phyloP scores from a whole-genome alignment of 2,888 invertebrate genomes.

The Perdita meconis region DNA sequence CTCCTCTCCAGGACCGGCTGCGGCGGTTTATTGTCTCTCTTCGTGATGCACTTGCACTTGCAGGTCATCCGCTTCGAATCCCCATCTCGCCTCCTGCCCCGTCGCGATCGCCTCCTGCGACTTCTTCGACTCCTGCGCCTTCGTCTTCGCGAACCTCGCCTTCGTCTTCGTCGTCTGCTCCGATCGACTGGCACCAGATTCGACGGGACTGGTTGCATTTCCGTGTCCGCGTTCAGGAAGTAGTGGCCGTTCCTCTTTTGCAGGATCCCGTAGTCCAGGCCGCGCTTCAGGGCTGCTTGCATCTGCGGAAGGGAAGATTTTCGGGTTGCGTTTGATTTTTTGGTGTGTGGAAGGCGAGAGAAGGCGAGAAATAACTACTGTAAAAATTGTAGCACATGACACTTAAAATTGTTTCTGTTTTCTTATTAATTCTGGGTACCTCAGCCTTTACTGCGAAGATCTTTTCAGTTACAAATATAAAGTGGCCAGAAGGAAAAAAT shows the following conservation, averaged over 20 bases:
- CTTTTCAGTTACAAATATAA: too few species aligned
- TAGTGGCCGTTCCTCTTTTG: constrained; percentile 74
- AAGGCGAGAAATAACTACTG: too few species aligned
- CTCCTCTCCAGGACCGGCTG: constrained; percentile 12
- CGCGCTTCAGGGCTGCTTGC: constrained; percentile 76
- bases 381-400: too few species aligned
- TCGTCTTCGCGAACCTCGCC: constrained; percentile 2
- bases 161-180: constrained; percentile 14
- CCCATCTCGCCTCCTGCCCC: neutral
- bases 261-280: constrained; percentile 79
- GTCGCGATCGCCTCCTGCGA: constrained; percentile 8
- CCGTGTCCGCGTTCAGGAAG: constrained; percentile 68
- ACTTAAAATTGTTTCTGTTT: too few species aligned
- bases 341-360: too few species aligned
- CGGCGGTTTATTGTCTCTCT: constrained; percentile 13
- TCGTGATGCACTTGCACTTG: constrained; percentile 51
- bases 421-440: too few species aligned
- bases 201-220: constrained; percentile 24
- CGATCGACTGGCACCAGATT: constrained; percentile 31
- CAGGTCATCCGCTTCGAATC: neutral
- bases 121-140: constrained; percentile 5
- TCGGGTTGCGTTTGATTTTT: too few species aligned
- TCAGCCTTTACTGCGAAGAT: too few species aligned
- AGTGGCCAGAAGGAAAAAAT: too few species aligned
- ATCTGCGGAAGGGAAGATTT: constrained; percentile 40